phyloP scores from a whole-genome alignment of 2,113 vertebrate genomes.

The Bubo bubo region DNA sequence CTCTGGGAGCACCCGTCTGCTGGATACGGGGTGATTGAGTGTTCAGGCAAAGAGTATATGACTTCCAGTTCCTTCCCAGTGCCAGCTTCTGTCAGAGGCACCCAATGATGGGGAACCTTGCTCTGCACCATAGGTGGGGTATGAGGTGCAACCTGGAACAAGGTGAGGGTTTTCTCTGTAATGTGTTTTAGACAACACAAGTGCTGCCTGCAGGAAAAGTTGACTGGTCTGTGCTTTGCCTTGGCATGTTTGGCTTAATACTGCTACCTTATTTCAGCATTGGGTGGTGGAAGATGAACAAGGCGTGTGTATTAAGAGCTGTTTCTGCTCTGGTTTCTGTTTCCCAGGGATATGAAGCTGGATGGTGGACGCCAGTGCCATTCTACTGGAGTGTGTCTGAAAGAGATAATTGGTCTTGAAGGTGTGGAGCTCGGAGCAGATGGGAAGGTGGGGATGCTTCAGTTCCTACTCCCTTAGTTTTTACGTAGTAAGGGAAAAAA shows the following conservation, averaged over 20 bases:
- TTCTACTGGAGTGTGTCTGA: slow-evolving; percentile 89
- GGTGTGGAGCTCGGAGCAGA: slow-evolving; percentile 96
- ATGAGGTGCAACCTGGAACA: background rate
- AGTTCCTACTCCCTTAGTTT: background rate
- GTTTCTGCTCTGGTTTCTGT: slow-evolving; percentile 57
- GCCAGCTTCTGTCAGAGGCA: background rate
- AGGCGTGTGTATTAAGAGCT: background rate
- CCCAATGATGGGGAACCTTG: background rate
- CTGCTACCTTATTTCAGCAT: background rate
- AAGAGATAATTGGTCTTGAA: slow-evolving; percentile 95
- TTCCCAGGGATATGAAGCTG: slow-evolving; percentile 88
- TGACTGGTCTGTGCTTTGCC: background rate
- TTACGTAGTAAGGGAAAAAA: background rate
- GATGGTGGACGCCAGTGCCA: slow-evolving; percentile 91
- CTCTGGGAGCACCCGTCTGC: fast-evolving
- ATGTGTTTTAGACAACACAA: background rate
- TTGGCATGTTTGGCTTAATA: background rate
- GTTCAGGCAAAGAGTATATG: background rate
- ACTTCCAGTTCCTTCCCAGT: background rate
- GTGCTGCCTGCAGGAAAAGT: background rate
- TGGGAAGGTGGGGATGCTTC: slow-evolving; percentile 87
- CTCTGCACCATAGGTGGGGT: background rate
- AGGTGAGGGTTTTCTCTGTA: background rate
- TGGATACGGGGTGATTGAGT: fast-evolving
- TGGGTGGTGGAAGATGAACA: background rate